Conservation (phyloP, 2,113 vertebrate species). For the Clinocottus analis region DNA sequence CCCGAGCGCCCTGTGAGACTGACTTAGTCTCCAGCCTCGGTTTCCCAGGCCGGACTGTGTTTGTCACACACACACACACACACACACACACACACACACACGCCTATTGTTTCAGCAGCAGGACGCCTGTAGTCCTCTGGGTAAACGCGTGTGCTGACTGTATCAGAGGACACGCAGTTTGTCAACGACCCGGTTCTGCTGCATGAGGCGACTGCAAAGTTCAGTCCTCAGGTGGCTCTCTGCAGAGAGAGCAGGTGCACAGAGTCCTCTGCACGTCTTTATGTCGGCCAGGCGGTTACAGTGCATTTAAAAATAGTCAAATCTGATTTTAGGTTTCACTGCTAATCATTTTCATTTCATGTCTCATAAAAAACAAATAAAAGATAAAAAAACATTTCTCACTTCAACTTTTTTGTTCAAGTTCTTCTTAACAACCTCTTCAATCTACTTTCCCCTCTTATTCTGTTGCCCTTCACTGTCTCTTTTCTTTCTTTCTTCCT, state of each 20-base stretch:
- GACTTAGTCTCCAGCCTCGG: conserved; percentile 48
- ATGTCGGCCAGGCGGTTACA: not conserved
- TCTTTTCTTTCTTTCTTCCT: conserved; percentile 21
- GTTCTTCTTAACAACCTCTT: conserved; percentile 13
- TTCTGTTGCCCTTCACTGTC: conserved; percentile 26
- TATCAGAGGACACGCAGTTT: conserved; percentile 66
- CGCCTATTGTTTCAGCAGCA: conserved; percentile 65
- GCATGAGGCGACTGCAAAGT: no score
- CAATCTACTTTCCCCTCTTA: not conserved
- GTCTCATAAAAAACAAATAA: not conserved
- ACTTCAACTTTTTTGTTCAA: conserved; percentile 12
- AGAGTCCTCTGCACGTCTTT: not conserved
- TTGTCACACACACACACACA: conserved; percentile 45
- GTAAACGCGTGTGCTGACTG: conserved; percentile 66
- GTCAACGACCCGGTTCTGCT: conserved; percentile 61
- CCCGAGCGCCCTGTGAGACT: conserved; percentile 57
- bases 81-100: conserved; percentile 51
- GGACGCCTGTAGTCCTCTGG: conserved; percentile 55
- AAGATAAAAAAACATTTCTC: not conserved
- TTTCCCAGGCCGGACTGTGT: conserved; percentile 53
- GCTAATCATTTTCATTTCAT: no score
- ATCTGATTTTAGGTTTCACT: no score
- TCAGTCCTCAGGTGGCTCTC: conserved; percentile 51
- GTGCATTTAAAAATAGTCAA: not conserved
- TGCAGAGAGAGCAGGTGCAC: conserved; percentile 25